A percentile compares a stretch with the other conserved stretches of the same genome.
Evolutionary conservation across 2,888 invertebrate genomes (phyloP).

Genomic region (Scaptodrosophila latifasciaeformis): DNA sequence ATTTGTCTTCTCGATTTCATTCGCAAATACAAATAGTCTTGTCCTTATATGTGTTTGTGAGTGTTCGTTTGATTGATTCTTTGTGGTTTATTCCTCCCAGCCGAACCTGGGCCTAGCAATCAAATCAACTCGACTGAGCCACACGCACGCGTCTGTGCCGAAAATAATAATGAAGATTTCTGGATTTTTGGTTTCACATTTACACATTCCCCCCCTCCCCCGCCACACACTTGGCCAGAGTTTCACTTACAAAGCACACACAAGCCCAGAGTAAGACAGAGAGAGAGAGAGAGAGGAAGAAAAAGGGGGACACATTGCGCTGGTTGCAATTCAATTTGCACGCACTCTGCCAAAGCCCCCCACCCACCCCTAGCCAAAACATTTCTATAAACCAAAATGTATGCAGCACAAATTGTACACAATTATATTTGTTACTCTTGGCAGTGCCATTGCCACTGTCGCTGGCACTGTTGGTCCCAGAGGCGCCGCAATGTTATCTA

Average conservation of each 20-base stretch:
- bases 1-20: slow-evolving; percentile 46
- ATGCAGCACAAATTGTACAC: slow-evolving; percentile 53
- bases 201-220: too few species aligned
- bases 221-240: too few species aligned
- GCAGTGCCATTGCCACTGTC: background rate
- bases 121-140: slow-evolving; percentile 18
- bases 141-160: slow-evolving; percentile 31
- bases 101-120: background rate
- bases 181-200: slow-evolving; percentile 17
- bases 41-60: too few species aligned
- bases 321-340: slow-evolving; percentile 56
- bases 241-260: too few species aligned
- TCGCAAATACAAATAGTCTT: too few species aligned
- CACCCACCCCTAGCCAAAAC: background rate
- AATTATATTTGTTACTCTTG: slow-evolving; percentile 48
- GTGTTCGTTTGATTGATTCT: slow-evolving; percentile 59
- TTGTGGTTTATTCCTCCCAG: slow-evolving; percentile 51
- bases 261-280: too few species aligned
- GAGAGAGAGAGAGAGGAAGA: too few species aligned
- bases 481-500: slow-evolving; percentile 26
- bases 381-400: slow-evolving; percentile 1
- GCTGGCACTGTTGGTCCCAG: background rate
- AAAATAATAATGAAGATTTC: slow-evolving; percentile 52
- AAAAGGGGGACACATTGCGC: too few species aligned
- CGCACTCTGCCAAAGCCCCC: slow-evolving; percentile 2